phyloP scores from a whole-genome alignment of 2,888 invertebrate species.

The Cantharis rustica region DNA sequence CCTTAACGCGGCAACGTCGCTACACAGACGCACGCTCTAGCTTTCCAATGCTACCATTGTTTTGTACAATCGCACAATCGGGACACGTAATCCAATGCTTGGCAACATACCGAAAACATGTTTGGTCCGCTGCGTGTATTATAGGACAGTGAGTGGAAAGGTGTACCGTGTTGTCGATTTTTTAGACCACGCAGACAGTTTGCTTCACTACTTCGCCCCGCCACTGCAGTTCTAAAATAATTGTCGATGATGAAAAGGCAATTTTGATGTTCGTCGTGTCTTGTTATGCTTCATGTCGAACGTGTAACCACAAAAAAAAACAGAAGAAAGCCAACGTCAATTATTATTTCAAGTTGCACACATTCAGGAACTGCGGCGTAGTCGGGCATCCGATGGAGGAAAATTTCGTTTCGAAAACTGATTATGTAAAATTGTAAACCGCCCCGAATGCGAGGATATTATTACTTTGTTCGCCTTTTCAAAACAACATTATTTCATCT shows the following conservation, averaged over 20 bases:
- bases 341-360: background rate
- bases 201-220: slow-evolving; percentile 6
- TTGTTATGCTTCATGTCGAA: background rate
- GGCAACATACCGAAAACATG: slow-evolving; percentile 32
- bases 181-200: slow-evolving; percentile 25
- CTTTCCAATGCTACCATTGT: slow-evolving; percentile 50
- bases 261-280: background rate
- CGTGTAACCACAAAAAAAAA: background rate
- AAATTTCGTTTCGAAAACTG: background rate
- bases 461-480: background rate
- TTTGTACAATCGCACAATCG: slow-evolving; percentile 43
- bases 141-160: slow-evolving; percentile 45
- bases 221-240: slow-evolving; percentile 5
- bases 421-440: background rate
- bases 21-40: slow-evolving; percentile 45
- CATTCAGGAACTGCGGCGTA: background rate
- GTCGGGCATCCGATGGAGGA: background rate
- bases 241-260: slow-evolving; percentile 16
- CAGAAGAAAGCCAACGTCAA: background rate
- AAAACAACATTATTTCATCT: background rate
- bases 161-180: slow-evolving; percentile 35
- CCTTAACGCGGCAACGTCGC: slow-evolving; percentile 43
- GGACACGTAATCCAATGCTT: slow-evolving; percentile 34
- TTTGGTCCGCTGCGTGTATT: slow-evolving; percentile 40
- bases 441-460: background rate